These are phyloP conservation scores for Eupelmus urozonus DNA, from an alignment of 2,888 invertebrate genomes.

Conservation along the genomic window DNA sequence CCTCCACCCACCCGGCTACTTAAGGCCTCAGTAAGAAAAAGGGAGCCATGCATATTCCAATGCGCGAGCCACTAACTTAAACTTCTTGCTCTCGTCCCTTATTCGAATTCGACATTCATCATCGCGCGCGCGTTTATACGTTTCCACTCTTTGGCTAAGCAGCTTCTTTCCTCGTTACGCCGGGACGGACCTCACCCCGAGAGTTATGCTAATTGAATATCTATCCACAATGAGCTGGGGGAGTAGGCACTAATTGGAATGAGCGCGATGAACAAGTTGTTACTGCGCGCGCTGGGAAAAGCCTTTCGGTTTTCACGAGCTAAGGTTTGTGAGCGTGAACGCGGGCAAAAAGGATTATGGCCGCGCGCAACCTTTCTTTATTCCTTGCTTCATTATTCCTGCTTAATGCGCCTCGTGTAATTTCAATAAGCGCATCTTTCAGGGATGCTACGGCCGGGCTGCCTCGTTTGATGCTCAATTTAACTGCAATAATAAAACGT, in stretches of 20 bases:
- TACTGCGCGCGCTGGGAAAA: conserved; percentile 10
- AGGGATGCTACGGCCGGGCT: no score
- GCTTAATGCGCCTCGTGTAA: no score
- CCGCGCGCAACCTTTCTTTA: not conserved
- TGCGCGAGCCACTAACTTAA: not conserved
- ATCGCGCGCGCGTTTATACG: conserved; percentile 13
- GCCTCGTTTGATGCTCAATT: no score
- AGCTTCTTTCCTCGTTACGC: conserved; percentile 13
- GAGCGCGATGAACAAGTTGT: conserved; percentile 45
- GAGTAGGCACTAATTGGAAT: conserved; percentile 69
- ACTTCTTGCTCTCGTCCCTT: conserved; percentile 37
- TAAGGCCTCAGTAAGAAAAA: not conserved
- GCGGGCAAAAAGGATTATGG: not conserved
- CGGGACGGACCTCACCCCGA: conserved; percentile 64
- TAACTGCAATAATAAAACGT: no score
- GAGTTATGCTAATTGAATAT: conserved; percentile 75
- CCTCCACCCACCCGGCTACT: conserved; percentile 11
- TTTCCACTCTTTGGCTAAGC: conserved; percentile 35
- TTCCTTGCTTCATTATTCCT: no score
- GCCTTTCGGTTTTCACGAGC: conserved; percentile 44
- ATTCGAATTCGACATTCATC: conserved; percentile 54
- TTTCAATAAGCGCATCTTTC: no score
- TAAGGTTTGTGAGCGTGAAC: not conserved
- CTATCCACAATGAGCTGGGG: conserved; percentile 58
- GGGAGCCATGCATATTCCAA: conserved; percentile 1